phyloP scores from a whole-genome alignment of 2,113 vertebrate species.

The Ovis aries region DNA sequence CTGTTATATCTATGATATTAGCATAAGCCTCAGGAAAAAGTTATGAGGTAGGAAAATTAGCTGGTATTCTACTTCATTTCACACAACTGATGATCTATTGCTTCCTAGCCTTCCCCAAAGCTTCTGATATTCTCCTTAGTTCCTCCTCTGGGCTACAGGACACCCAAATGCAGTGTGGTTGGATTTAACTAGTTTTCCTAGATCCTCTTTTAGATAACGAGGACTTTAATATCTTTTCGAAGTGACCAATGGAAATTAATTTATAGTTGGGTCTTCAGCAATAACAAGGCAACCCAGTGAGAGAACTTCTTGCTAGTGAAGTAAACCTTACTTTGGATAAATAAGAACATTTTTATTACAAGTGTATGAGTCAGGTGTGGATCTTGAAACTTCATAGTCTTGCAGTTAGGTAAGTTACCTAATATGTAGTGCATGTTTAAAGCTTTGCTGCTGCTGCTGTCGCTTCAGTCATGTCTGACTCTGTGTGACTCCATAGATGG shows the following conservation, averaged over 20 bases:
- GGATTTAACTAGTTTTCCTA: not conserved
- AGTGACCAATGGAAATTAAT: not conserved
- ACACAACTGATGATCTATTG: not conserved
- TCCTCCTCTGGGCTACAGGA: not conserved
- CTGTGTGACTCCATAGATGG: accelerated
- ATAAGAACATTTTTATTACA: not conserved
- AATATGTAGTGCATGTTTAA: not conserved
- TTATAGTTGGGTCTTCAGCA: not conserved
- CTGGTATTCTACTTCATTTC: not conserved
- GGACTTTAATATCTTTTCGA: not conserved
- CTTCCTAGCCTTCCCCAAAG: not conserved
- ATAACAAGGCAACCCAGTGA: not conserved
- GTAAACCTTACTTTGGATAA: not conserved
- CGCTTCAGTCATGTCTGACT: too few relatives aligned
- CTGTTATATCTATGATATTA: not conserved
- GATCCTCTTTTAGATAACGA: not conserved
- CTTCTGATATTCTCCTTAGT: not conserved
- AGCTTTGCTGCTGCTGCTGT: too few relatives aligned
- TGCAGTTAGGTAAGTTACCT: not conserved
- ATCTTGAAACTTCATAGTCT: not conserved
- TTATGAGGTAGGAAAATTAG: not conserved
- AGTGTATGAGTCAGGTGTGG: not conserved
- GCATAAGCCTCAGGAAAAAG: not conserved
- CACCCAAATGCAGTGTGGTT: not conserved
- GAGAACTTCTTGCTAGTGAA: not conserved